A percentile compares a stretch with the other conserved stretches of the same genome.
These are phyloP conservation scores for Drosophila falleni DNA, from an alignment of 2,888 invertebrate genomes.

Conservation along the genomic window DNA sequence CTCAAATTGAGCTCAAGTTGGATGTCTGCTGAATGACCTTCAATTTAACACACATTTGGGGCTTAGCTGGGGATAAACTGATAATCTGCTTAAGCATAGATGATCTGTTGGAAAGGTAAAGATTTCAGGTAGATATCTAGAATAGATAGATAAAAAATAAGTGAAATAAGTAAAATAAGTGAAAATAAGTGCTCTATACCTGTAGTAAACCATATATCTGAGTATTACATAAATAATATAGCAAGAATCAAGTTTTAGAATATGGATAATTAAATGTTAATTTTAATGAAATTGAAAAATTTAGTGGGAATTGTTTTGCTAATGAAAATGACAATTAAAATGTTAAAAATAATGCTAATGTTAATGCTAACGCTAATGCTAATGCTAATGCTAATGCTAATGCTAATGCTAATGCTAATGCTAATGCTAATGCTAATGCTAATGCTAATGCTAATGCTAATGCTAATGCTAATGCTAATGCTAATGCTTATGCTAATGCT, in stretches of 20 bases:
- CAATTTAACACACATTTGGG: slow-evolving; percentile 18
- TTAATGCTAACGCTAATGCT: not conserved
- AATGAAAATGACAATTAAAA: no score
- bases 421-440: not conserved
- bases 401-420: not conserved
- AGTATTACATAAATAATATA: not conserved
- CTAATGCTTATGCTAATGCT: not conserved
- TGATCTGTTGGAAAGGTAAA: not conserved
- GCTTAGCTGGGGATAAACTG: not conserved
- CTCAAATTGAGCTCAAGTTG: slow-evolving; percentile 24
- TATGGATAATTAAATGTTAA: no score
- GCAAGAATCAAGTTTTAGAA: no score
- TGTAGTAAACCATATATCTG: no score
- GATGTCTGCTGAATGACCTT: slow-evolving; percentile 43
- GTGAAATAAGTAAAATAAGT: not conserved
- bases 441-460: not conserved
- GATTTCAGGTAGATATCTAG: not conserved
- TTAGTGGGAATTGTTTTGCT: no score
- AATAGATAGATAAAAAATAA: not conserved
- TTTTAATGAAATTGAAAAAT: no score
- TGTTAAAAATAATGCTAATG: slow-evolving; percentile 4
- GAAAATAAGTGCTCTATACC: not conserved
- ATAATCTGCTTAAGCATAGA: slow-evolving; percentile 2
- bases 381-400: slow-evolving; percentile 6
- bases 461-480: not conserved